A percentile compares a stretch with the other conserved stretches of the same genome.
These are phyloP conservation scores for Morpho helenor DNA, from an alignment of 2,888 invertebrate genomes.

Conservation along the genomic window DNA sequence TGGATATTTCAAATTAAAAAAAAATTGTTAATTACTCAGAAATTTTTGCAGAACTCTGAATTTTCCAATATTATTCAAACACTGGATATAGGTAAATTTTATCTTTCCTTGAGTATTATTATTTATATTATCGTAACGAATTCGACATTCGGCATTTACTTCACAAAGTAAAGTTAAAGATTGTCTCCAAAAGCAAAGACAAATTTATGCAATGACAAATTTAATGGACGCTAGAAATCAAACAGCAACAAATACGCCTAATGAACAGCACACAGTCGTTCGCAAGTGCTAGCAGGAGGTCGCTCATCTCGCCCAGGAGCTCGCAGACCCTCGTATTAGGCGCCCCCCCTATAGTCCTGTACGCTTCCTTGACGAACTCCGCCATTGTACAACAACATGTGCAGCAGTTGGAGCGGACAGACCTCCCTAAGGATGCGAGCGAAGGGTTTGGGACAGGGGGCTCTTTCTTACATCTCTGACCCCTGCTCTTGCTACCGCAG, in stretches of 20 bases:
- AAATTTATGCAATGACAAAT: too few species aligned
- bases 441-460: background rate
- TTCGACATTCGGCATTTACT: too few species aligned
- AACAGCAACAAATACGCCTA: background rate
- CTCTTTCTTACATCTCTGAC: background rate
- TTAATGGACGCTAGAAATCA: too few species aligned
- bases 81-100: too few species aligned
- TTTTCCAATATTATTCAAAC: too few species aligned
- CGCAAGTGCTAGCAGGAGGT: conserved; percentile 7
- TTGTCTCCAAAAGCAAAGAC: too few species aligned
- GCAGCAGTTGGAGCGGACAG: conserved; percentile 3
- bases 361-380: conserved; percentile 12
- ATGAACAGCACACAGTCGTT: conserved; percentile 10
- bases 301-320: conserved; percentile 9
- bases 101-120: too few species aligned
- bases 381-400: conserved; percentile 11
- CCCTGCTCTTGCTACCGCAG: conserved; percentile 1
- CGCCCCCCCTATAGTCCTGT: conserved; percentile 7
- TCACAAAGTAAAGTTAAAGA: too few species aligned
- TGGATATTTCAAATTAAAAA: too few species aligned
- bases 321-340: conserved; percentile 7
- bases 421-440: background rate
- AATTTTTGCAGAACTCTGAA: too few species aligned
- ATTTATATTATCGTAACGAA: too few species aligned
- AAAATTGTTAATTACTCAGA: too few species aligned